Percentiles rank a stretch among this genome's conserved stretches.
Conservation (phyloP, 2,113 vertebrate species). For the Oxyura jamaicensis region DNA sequence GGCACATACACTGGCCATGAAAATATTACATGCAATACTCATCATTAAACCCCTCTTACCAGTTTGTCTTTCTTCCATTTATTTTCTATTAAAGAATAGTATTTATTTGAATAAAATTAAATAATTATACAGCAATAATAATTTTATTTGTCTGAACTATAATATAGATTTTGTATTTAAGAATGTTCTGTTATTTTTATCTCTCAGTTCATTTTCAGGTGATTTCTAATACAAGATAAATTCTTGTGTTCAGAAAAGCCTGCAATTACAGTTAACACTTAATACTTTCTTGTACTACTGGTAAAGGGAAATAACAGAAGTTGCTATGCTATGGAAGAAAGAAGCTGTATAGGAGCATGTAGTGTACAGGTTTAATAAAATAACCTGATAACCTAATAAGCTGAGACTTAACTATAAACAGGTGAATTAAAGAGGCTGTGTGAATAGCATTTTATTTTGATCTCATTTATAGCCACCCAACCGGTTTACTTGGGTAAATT, state of each 20-base stretch:
- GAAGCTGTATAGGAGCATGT: neutral
- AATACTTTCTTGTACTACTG: neutral
- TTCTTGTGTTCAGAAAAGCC: neutral
- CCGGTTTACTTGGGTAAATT: neutral
- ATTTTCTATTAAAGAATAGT: neutral
- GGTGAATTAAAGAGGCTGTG: slow-evolving; percentile 7
- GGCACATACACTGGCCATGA: neutral
- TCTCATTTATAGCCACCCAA: slow-evolving; percentile 24
- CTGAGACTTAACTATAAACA: neutral
- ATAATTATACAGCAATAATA: neutral
- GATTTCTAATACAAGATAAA: neutral
- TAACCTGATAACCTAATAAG: neutral
- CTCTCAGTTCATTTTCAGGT: neutral
- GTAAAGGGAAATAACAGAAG: neutral
- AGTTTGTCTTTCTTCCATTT: neutral
- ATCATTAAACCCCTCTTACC: neutral
- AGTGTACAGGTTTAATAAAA: neutral
- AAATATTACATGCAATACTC: neutral
- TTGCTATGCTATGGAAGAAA: neutral
- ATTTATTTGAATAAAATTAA: neutral
- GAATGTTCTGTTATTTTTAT: neutral
- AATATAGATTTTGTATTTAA: neutral
- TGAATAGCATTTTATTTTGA: neutral
- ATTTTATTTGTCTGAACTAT: neutral
- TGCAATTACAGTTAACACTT: neutral